Evolutionary conservation across 2,797 vertebrate species (phyloP).

Genomic region (Holocentrus rufus): DNA sequence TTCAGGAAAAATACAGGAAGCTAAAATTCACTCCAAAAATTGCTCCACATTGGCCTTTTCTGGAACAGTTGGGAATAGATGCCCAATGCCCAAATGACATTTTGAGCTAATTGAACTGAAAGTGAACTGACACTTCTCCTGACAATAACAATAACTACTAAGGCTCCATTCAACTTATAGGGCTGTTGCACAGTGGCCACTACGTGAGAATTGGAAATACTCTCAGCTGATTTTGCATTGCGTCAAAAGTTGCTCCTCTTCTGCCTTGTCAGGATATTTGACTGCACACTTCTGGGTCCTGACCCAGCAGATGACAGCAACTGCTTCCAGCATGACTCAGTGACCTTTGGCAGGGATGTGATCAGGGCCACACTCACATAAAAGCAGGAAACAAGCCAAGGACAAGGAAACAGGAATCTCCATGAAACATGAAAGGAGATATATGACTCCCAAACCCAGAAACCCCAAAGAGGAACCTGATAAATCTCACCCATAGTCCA

Average conservation of each 20-base stretch:
- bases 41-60: neutral
- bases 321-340: conserved; percentile 6
- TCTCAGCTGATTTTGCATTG: neutral
- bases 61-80: neutral
- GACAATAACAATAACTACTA: neutral
- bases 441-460: conserved; percentile 16
- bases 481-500: conserved; percentile 28
- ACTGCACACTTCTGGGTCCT: conserved; percentile 6
- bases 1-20: neutral
- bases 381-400: conserved; percentile 41
- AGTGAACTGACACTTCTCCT: neutral
- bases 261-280: neutral
- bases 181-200: too few species aligned
- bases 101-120: neutral
- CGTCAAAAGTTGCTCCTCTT: neutral
- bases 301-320: neutral
- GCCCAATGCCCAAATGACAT: neutral
- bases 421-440: conserved; percentile 40
- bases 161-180: neutral
- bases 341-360: conserved; percentile 11
- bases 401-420: conserved; percentile 31
- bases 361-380: conserved; percentile 22
- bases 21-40: conserved; percentile 8
- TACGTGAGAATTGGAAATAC: neutral
- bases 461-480: conserved; percentile 20